Percentiles rank a stretch among this genome's conserved stretches.
These are phyloP conservation scores for Craterocephalus amniculus DNA, from an alignment of 2,797 vertebrate species.

Conservation along the genomic window DNA sequence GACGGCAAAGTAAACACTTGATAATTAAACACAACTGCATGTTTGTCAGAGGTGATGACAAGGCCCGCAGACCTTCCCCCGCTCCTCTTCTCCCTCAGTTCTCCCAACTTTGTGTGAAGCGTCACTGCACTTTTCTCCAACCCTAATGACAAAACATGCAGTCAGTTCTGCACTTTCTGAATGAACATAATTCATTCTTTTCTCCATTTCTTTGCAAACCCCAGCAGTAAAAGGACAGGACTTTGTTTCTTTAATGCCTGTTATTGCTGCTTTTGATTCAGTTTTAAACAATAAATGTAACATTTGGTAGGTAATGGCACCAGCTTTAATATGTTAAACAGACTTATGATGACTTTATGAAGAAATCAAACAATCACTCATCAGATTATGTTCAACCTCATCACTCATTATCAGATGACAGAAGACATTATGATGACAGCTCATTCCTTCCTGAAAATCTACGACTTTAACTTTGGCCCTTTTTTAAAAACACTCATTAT, in stretches of 20 bases:
- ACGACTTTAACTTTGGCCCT: background rate
- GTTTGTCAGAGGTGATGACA: constrained; percentile 75
- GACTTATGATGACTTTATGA: background rate
- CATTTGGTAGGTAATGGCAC: background rate
- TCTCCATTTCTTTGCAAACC: background rate
- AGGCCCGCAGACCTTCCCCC: constrained; percentile 40
- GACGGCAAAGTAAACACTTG: constrained; percentile 77
- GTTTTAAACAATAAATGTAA: background rate
- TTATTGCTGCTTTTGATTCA: background rate
- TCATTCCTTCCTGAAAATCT: background rate
- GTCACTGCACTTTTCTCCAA: constrained; percentile 31
- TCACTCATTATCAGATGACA: background rate
- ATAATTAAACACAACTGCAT: constrained; percentile 79
- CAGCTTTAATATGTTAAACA: background rate
- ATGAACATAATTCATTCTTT: background rate
- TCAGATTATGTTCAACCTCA: background rate
- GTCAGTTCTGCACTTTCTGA: background rate
- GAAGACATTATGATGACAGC: background rate
- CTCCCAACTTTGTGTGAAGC: constrained; percentile 46
- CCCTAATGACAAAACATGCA: background rate
- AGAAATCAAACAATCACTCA: background rate
- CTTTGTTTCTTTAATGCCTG: background rate
- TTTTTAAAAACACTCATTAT: background rate
- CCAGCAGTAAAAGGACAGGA: background rate
- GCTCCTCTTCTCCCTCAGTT: constrained; percentile 33